Evolutionary conservation across 2,797 vertebrate genomes (phyloP).

Genomic region (Lacerta agilis): DNA sequence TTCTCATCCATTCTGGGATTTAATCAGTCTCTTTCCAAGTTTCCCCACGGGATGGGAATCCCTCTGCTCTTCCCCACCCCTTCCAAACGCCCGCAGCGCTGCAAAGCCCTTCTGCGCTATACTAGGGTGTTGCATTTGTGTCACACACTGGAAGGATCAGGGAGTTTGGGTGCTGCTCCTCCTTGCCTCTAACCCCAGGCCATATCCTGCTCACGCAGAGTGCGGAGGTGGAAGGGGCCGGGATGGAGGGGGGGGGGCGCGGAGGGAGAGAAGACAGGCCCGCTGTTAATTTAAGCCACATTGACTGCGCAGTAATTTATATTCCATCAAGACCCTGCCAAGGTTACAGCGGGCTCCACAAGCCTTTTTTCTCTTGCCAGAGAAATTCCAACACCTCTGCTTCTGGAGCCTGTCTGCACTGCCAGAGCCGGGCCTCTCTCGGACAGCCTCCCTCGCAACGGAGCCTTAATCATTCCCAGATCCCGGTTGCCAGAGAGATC

Average conservation of each 20-base stretch:
- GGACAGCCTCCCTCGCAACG: slow-evolving; percentile 11
- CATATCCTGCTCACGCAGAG: neutral
- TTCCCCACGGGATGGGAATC: neutral
- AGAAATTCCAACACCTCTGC: slow-evolving; percentile 78
- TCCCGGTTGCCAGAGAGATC: slow-evolving; percentile 46
- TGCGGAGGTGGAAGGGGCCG: neutral
- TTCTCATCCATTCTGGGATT: neutral
- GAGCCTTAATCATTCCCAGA: slow-evolving; percentile 67
- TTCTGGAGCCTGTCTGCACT: slow-evolving; percentile 63
- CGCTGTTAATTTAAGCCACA: slow-evolving; percentile 70
- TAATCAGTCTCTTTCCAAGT: neutral
- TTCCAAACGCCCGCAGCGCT: neutral
- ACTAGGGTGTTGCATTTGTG: neutral
- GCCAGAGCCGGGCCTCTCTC: slow-evolving; percentile 56
- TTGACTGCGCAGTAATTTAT: slow-evolving; percentile 65
- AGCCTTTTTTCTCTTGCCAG: slow-evolving; percentile 76
- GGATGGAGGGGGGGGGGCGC: neutral
- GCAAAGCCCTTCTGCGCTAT: neutral
- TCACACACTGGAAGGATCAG: neutral
- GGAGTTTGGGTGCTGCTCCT: neutral
- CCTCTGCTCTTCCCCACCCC: neutral
- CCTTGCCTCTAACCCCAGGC: neutral
- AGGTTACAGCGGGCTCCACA: slow-evolving; percentile 51
- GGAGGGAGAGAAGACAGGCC: neutral
- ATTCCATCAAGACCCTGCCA: slow-evolving; percentile 52